Percentiles rank a stretch among this genome's conserved stretches.
phyloP scores from a whole-genome alignment of 64 coral and sea anemone species.

The Montipora foliosa region DNA sequence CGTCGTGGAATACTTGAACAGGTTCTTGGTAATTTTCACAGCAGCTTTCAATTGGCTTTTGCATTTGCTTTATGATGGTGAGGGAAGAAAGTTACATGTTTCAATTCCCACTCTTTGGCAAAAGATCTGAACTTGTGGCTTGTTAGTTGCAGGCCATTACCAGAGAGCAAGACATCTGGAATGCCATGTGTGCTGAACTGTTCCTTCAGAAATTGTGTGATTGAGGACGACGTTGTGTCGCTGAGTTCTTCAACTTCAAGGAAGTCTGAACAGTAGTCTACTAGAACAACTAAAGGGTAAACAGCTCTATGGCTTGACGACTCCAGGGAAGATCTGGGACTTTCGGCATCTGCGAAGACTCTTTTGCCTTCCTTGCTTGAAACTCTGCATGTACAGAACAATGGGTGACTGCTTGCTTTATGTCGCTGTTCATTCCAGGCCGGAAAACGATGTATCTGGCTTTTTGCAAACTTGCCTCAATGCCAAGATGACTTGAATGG shows the following conservation, averaged over 20 bases:
- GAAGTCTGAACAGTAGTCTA: slow-evolving; percentile 14
- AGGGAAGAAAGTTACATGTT: slow-evolving; percentile 39
- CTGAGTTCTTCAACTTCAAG: not conserved
- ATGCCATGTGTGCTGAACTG: slow-evolving; percentile 51
- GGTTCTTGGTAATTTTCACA: slow-evolving; percentile 56
- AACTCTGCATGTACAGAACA: slow-evolving; percentile 14
- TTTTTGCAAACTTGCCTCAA: too few species aligned
- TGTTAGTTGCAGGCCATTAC: slow-evolving; percentile 30
- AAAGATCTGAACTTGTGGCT: slow-evolving; percentile 46
- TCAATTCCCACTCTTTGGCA: slow-evolving; percentile 51
- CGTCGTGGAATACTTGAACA: slow-evolving; percentile 64
- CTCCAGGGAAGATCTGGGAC: slow-evolving; percentile 28
- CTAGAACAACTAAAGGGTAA: not conserved
- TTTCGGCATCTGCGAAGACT: not conserved
- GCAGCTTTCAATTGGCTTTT: slow-evolving; percentile 22
- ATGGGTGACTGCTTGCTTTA: not conserved
- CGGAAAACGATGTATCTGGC: too few species aligned
- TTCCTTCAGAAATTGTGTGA: slow-evolving; percentile 41
- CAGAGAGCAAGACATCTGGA: slow-evolving; percentile 19
- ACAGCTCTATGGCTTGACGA: not conserved
- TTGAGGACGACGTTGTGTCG: not conserved
- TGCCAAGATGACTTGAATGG: too few species aligned
- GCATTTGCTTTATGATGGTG: slow-evolving; percentile 53
- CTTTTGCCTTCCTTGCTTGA: not conserved
- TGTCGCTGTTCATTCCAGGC: too few species aligned